Evolutionary conservation across 1,140 invertebrate species (phyloP), one percentile per base, ranked within the genome.

Genomic region (Bombus polaris): DNA sequence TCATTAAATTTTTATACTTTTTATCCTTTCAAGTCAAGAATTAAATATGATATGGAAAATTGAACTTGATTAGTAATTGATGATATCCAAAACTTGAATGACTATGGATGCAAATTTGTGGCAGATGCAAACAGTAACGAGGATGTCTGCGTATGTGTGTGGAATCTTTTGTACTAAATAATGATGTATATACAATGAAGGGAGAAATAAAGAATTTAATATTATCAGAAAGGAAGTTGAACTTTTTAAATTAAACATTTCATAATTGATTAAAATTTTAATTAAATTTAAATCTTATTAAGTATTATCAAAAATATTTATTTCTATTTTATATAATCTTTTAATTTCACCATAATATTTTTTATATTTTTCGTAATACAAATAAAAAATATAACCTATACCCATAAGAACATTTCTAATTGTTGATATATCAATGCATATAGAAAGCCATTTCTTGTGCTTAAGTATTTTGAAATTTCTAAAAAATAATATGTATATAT

Each of bases 191-290:
- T 90, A 90, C 32, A 90, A 77, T 71, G 78, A 89, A 88, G 62
- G 73, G 53, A 89, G 81, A 90, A 87, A 90, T 90, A 90, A 90
- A 90, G 86, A 90, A 84, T 90, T 90, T 90, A 89, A 90, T 90
- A 90, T 90, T 90, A 89, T 86, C 77, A 83, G 78, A 90, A 57
- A 53, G 35, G 12, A 39, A 28, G 47, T 8, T 53, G 5, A 53
- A 53, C 18, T 53, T 53, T 22, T 53, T 53, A 53, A 53, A 53
- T 22, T 53, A 53, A 53, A 22, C 47, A 53, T 22, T 22, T 53
- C 18, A 53, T 22, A 53, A 53, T 22, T 22, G 18, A 53, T 22
- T 53, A 53, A n/a, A 62, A 28, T n/a, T 62, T 5, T 62, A n/a
- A n/a, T 62, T 13, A 62, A n/a, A 62, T 62, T n/a, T 62, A 12